Percentiles rank a stretch among this genome's conserved stretches.
Conservation (phyloP, 2,888 invertebrate species). For the Euproctis similis region DNA sequence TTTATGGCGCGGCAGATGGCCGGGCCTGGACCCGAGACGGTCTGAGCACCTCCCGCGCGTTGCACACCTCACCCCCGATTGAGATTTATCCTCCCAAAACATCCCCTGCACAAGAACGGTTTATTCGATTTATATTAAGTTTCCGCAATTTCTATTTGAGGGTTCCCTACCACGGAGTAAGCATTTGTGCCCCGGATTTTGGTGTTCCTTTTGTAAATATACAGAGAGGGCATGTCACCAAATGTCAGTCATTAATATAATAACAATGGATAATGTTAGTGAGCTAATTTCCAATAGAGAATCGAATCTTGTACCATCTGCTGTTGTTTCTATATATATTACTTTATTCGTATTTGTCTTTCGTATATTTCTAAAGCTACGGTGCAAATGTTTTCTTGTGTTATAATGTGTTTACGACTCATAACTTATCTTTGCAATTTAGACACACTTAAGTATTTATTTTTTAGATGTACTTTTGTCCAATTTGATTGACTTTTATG, state of each 20-base stretch:
- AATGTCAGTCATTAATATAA: constrained; percentile 56
- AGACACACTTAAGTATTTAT: too few species aligned
- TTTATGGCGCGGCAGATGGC: constrained; percentile 71
- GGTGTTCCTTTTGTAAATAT: constrained; percentile 57
- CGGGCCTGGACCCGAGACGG: constrained; percentile 45
- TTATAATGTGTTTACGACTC: too few species aligned
- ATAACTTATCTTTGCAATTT: too few species aligned
- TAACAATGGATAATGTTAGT: constrained; percentile 58
- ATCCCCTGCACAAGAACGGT: constrained; percentile 64
- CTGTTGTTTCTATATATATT: constrained; percentile 30
- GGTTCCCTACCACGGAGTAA: constrained; percentile 52
- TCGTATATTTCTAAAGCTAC: too few species aligned
- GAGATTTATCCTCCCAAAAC: constrained; percentile 69
- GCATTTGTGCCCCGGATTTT: constrained; percentile 50
- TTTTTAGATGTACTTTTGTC: too few species aligned
- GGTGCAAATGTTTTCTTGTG: too few species aligned
- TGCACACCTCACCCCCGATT: constrained; percentile 63
- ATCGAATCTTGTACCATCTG: constrained; percentile 59
- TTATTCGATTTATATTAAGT: constrained; percentile 75
- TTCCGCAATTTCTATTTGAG: constrained; percentile 70
- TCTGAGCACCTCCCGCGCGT: constrained; percentile 53
- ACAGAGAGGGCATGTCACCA: constrained; percentile 52
- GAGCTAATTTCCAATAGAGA: constrained; percentile 40
- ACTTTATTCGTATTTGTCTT: constrained; percentile 8
- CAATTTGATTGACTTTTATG: too few species aligned